Conservation (phyloP, 2,113 vertebrate species). For the Rhynchomys soricoides region DNA sequence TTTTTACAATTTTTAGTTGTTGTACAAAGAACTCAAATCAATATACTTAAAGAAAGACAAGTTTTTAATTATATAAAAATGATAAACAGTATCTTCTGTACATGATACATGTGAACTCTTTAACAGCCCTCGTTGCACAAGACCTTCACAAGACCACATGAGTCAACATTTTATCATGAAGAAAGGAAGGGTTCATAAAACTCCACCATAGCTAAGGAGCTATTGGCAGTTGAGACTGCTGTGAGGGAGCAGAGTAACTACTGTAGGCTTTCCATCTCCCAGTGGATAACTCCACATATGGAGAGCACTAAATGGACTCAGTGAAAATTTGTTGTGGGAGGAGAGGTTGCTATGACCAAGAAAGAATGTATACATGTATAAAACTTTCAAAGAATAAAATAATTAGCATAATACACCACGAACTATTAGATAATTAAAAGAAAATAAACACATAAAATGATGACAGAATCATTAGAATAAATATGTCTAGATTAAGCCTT, state of each 20-base stretch:
- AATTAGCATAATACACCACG: background rate
- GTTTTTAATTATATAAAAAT: background rate
- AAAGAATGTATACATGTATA: background rate
- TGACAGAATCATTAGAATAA: background rate
- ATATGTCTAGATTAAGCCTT: background rate
- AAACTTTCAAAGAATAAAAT: background rate
- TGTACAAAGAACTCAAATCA: background rate
- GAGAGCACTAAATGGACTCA: too few relatives aligned
- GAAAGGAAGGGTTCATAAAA: background rate
- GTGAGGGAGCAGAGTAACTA: too few relatives aligned
- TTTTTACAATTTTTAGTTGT: slow-evolving; percentile 18
- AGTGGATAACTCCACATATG: background rate
- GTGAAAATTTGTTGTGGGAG: background rate
- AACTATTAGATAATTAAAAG: background rate
- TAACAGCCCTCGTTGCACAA: background rate
- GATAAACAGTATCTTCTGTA: background rate
- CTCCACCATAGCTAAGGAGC: background rate
- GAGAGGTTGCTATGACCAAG: background rate
- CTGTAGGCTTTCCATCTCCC: too few relatives aligned
- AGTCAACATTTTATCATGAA: too few relatives aligned
- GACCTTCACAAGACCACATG: background rate
- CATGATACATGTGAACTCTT: background rate
- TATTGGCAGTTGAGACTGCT: background rate
- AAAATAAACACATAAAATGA: background rate
- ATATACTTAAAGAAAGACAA: background rate